A percentile compares a stretch with the other conserved stretches of the same genome.
These are phyloP conservation scores for Meriones unguiculatus DNA, from an alignment of 2,113 vertebrate species.

Conservation along the genomic window DNA sequence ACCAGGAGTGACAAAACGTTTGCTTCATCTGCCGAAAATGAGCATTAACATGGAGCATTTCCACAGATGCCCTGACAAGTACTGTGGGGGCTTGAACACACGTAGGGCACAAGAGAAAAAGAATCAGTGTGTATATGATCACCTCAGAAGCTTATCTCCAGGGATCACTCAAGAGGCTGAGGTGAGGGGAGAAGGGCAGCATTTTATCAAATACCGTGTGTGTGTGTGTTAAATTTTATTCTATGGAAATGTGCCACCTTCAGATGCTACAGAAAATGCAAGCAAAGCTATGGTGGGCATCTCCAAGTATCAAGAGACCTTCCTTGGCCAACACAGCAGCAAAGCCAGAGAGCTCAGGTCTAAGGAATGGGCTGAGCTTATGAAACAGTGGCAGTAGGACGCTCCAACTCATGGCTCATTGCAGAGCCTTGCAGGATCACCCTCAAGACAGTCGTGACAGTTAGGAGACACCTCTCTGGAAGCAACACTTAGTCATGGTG, in stretches of 20 bases:
- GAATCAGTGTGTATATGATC: background rate
- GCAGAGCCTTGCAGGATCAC: background rate
- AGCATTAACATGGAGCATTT: background rate
- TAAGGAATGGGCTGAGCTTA: background rate
- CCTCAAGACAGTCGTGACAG: background rate
- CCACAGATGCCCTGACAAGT: background rate
- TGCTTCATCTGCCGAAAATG: slow-evolving; percentile 1
- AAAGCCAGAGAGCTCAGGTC: background rate
- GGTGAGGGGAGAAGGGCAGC: background rate
- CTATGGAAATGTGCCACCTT: background rate
- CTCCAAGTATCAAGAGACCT: background rate
- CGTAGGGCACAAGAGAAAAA: background rate
- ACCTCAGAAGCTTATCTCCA: background rate
- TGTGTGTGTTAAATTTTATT: background rate
- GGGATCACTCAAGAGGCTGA: too few species aligned
- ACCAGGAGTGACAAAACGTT: slow-evolving; percentile 12
- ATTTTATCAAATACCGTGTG: background rate
- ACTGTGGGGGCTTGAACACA: too few species aligned
- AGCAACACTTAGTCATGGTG: background rate
- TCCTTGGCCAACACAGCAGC: background rate
- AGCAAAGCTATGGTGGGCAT: background rate
- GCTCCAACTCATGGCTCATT: accelerated
- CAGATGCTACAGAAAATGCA: background rate
- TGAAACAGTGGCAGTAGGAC: accelerated
- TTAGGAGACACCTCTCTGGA: background rate